Conservation (phyloP, 2,113 vertebrate genomes). For the Alouatta palliata region DNA sequence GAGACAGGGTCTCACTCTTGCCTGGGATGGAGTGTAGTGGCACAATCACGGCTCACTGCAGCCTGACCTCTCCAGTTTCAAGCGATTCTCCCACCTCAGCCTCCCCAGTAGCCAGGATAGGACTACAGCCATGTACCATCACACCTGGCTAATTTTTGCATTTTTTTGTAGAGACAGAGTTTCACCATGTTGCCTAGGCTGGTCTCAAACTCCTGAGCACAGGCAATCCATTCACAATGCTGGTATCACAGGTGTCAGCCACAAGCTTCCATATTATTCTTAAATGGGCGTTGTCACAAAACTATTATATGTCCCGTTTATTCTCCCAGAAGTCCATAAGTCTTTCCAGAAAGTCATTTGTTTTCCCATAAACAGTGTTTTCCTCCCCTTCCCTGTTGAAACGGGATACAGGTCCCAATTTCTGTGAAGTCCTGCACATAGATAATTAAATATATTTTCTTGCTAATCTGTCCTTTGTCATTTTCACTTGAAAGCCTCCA, state of each 20-base stretch:
- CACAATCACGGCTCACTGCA: neutral
- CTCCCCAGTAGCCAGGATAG: neutral
- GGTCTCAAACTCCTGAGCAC: neutral
- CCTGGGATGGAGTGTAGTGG: neutral
- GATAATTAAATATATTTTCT: neutral
- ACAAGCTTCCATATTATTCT: neutral
- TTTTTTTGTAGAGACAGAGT: neutral
- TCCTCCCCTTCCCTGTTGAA: neutral
- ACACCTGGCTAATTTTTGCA: too few species aligned
- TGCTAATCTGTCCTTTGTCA: neutral
- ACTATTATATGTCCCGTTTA: neutral
- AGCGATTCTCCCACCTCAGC: neutral
- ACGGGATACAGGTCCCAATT: neutral
- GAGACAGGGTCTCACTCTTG: neutral
- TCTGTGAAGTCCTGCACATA: neutral
- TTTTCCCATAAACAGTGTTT: neutral
- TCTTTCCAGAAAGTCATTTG: neutral
- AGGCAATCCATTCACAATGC: neutral
- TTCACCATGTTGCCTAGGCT: neutral
- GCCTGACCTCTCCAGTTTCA: neutral
- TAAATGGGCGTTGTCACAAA: neutral
- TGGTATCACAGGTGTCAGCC: neutral
- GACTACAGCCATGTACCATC: too few species aligned
- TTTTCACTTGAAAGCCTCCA: neutral
- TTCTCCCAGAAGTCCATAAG: neutral